These are phyloP conservation scores for Spodoptera exigua DNA, from an alignment of 2,888 invertebrate species.

Conservation along the genomic window DNA sequence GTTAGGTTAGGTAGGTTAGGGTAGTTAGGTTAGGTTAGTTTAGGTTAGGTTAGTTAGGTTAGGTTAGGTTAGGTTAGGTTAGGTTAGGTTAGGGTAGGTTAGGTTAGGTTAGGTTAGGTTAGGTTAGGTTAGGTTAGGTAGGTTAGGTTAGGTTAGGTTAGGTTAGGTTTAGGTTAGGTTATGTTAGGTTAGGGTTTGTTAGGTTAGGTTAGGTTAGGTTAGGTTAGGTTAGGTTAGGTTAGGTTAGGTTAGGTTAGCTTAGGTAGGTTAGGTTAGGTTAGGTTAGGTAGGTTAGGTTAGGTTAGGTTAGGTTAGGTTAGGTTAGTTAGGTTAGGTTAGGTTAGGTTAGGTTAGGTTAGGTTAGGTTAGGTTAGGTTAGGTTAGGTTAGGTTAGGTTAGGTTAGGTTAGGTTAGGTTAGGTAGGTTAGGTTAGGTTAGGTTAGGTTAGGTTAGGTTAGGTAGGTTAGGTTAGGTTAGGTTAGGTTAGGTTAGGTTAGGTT, in stretches of 20 bases:
- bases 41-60: slow-evolving; percentile 38
- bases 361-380: slow-evolving; percentile 29
- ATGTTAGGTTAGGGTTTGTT: slow-evolving; percentile 29
- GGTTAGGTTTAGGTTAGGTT: slow-evolving; percentile 34
- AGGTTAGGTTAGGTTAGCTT: slow-evolving; percentile 35
- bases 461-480: slow-evolving; percentile 33
- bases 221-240: slow-evolving; percentile 41
- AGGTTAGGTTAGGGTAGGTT: slow-evolving; percentile 29
- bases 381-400: slow-evolving; percentile 37
- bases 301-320: slow-evolving; percentile 39
- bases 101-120: slow-evolving; percentile 37
- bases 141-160: slow-evolving; percentile 32
- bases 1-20: slow-evolving; percentile 43
- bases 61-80: slow-evolving; percentile 34
- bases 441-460: slow-evolving; percentile 30
- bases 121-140: slow-evolving; percentile 33
- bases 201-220: slow-evolving; percentile 13
- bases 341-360: slow-evolving; percentile 35
- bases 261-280: slow-evolving; percentile 42
- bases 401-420: slow-evolving; percentile 33
- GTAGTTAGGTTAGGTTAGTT: slow-evolving; percentile 38
- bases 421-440: slow-evolving; percentile 33
- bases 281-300: slow-evolving; percentile 42
- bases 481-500: slow-evolving; percentile 36
- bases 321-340: slow-evolving; percentile 35